Evolutionary conservation across 2,113 vertebrate genomes (phyloP), one percentile per base, ranked within the genome.

Genomic region (Corythornis cristatus): DNA sequence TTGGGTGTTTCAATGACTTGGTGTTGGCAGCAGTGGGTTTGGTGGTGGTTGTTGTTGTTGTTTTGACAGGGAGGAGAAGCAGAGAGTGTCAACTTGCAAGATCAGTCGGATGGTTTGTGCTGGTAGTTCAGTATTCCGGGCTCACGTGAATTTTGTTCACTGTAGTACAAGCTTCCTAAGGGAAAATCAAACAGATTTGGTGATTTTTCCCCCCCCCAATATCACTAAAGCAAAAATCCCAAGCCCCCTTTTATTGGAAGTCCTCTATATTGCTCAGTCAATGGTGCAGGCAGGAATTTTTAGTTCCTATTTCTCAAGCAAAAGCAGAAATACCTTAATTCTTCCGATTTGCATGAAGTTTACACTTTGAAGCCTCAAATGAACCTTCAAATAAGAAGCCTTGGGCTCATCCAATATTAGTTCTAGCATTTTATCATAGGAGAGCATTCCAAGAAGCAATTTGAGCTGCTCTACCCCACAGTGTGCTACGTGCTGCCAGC

Each of bases 41-140:
- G 15, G 72, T 68, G 65, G 26, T 6, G 76, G 76, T 64, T 71
- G 25, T 42, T 42, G 18, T 21, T 8, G 29, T 83, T 92, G 91
- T 95, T 93, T 85, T 89, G 91, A 85, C 75, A 96, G 66, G 65
- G 86, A 66, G 86, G 94, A 78, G 89, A 89, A 78, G 83, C 50
- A 40, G 61, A 37, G 67, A 53, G 62, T 45, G 71, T 10, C 65
- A 75, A 33, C 76, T 77, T 67, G n/a, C 62, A 56, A 80, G 91
- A 4, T 29, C 8, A 3, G 12, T 90, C 42, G 61, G 7, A 26
- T 14, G 29, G 61, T 12, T 58, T 14, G 58, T 50, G 75, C 28
- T 42, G n/a, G 45, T 13, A 51, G 40, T 42, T 61, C n/a, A 4
- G 60, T 16, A 13, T 26, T 11, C 40, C 42, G 12, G 70, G 79